Evolutionary conservation across 2,797 vertebrate genomes (phyloP), one percentile per base, ranked within the genome.

Genomic region (Novumbra hubbsi): DNA sequence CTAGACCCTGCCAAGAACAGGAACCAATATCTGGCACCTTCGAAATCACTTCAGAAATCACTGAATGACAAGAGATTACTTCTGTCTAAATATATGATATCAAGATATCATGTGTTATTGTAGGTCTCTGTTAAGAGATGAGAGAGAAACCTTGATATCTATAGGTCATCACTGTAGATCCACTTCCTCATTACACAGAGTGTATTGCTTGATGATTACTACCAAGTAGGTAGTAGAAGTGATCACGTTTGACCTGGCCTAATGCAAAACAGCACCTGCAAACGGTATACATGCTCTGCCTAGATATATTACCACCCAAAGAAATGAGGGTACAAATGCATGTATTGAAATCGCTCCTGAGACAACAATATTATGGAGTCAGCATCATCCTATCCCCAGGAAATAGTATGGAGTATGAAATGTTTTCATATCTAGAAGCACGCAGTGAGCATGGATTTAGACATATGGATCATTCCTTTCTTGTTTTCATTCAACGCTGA

Each of bases 381-480:
- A 70, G 68, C 32, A 48, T 79, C 76, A 79, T 81, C 78, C 73
- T 78, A 83, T 45, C 82, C 82, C 66, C 62, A 1, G 80, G 80
- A 83, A 77, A 78, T 85, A n/a, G n/a, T n/a, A n/a, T n/a, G n/a
- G 68, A 83, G 62, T 70, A 62, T 15, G 15, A 21, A 48, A 64
- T 50, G 49, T 21, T 74, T 80, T 57, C 72, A 77, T 76, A 87
- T 86, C 81, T 87, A 87, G 86, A 83, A 78, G 41, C 63, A 81
- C 15, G 76, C 85, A 83, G 78, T 79, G 6, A 86, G 83, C 75
- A 1, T 62, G 81, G 84, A 83, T 76, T 86, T 84, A 84, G 72
- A 84, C 79, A 71, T 67, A 75, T 72, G 81, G 77, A 74, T 81
- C 85, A 84, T 83, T 74, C 80, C 80, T 85, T 83, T 82, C 79